These are phyloP conservation scores for Cladorhizidae sp. DNA, from an alignment of 37 sponge, comb jelly and placozoan genomes.

Conservation along the genomic window DNA sequence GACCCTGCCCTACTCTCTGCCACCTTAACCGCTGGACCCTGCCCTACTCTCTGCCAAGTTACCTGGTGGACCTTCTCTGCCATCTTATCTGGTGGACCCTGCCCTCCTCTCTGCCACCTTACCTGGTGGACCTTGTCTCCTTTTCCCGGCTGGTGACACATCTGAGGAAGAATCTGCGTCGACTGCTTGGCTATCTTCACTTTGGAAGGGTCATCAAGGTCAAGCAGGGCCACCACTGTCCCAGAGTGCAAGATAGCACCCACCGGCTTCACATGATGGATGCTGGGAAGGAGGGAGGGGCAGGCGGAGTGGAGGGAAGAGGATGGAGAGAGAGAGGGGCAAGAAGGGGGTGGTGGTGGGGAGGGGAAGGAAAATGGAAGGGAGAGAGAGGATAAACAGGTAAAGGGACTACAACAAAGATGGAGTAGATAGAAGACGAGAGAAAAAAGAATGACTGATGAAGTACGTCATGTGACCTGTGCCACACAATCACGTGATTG, in stretches of 20 bases:
- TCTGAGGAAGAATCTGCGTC: constrained; percentile 57
- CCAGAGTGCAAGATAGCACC: constrained; percentile 94
- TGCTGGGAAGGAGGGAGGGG: constrained; percentile 3
- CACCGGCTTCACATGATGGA: constrained; percentile 75
- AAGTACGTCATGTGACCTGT: not conserved
- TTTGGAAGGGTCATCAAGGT: constrained; percentile 85
- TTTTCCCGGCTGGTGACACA: constrained; percentile 4
- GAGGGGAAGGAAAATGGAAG: constrained; percentile 7
- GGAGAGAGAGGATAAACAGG: not conserved
- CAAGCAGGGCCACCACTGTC: constrained; percentile 82
- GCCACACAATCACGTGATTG: too few relatives aligned
- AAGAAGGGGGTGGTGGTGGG: constrained; percentile 16
- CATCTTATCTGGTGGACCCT: too few relatives aligned
- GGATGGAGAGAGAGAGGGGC: not conserved
- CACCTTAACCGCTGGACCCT: too few relatives aligned
- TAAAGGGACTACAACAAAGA: not conserved
- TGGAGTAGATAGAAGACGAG: not conserved
- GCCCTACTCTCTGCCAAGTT: too few relatives aligned
- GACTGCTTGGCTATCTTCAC: constrained; percentile 55
- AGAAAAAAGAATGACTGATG: not conserved
- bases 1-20: too few relatives aligned
- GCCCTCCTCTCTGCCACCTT: too few relatives aligned
- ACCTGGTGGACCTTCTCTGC: too few relatives aligned
- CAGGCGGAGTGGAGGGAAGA: too few relatives aligned
- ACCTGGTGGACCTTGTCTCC: constrained; percentile 77